A percentile compares a stretch with the other conserved stretches of the same genome.
phyloP scores from a whole-genome alignment of 2,113 vertebrate genomes.

The Hippoglossus stenolepis region DNA sequence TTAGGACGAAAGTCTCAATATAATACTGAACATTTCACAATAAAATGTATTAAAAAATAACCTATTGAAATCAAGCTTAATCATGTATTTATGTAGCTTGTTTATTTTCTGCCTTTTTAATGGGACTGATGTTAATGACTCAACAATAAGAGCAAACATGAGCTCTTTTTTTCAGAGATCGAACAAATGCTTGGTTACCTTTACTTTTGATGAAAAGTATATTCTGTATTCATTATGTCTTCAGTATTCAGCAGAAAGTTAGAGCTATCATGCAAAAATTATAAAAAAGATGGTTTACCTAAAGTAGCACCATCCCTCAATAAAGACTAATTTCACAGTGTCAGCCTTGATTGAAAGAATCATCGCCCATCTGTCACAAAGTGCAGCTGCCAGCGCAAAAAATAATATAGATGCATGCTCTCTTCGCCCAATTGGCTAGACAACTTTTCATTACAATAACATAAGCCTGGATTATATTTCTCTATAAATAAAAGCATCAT shows the following conservation, averaged over 20 bases:
- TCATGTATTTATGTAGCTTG: background rate
- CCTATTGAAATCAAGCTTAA: background rate
- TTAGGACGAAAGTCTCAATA: background rate
- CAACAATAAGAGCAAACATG: background rate
- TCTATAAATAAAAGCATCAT: conserved; percentile 57
- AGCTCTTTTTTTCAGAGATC: background rate
- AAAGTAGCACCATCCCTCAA: conserved; percentile 49
- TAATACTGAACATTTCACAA: background rate
- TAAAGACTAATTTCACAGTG: conserved; percentile 56
- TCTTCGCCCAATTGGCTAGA: conserved; percentile 52
- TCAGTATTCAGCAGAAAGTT: conserved; percentile 26
- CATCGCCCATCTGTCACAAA: conserved; percentile 62
- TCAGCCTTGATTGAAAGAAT: conserved; percentile 65
- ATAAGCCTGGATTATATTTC: conserved; percentile 57
- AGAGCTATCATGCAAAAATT: conserved; percentile 40
- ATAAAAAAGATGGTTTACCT: conserved; percentile 47
- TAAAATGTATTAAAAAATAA: background rate
- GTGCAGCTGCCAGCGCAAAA: conserved; percentile 59
- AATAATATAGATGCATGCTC: conserved; percentile 60
- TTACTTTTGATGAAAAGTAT: background rate
- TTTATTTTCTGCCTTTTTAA: no score
- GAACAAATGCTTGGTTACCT: background rate
- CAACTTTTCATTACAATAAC: conserved; percentile 67
- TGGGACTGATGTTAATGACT: background rate
- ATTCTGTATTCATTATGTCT: background rate